phyloP scores from a whole-genome alignment of 2,797 vertebrate species.

The Enteromius mattozi region DNA sequence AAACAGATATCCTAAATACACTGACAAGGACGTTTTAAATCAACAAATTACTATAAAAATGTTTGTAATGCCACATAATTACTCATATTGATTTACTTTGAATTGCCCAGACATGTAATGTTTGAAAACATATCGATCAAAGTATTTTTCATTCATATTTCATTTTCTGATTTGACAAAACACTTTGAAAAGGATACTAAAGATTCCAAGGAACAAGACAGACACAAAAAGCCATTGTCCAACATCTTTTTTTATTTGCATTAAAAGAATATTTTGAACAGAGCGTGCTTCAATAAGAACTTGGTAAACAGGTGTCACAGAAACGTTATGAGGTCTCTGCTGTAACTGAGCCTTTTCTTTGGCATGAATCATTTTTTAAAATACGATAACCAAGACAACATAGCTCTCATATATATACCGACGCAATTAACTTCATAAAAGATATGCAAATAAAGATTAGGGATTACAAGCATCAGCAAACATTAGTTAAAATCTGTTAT shows the following conservation, averaged over 20 bases:
- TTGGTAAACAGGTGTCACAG: constrained; percentile 47
- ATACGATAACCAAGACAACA: constrained; percentile 38
- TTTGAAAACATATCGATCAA: neutral
- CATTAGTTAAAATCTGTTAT: constrained; percentile 9
- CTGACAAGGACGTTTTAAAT: neutral
- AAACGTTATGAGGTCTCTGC: constrained; percentile 28
- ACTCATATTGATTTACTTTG: neutral
- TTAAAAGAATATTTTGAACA: constrained; percentile 37
- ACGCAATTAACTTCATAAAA: constrained; percentile 30
- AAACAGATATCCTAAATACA: neutral
- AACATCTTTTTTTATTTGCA: constrained; percentile 52
- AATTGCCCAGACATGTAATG: neutral
- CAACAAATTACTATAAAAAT: neutral
- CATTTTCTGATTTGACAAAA: neutral
- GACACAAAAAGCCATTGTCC: constrained; percentile 10
- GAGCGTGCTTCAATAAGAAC: constrained; percentile 44
- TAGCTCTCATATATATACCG: constrained; percentile 31
- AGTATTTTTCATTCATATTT: neutral
- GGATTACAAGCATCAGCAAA: constrained; percentile 42
- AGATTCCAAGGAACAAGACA: neutral
- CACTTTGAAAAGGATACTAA: neutral
- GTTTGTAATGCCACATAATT: neutral
- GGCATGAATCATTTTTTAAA: constrained; percentile 33
- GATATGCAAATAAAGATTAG: constrained; percentile 41
- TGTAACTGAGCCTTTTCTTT: constrained; percentile 49